phyloP scores from a whole-genome alignment of 2,797 vertebrate species.

The Lemur catta region DNA sequence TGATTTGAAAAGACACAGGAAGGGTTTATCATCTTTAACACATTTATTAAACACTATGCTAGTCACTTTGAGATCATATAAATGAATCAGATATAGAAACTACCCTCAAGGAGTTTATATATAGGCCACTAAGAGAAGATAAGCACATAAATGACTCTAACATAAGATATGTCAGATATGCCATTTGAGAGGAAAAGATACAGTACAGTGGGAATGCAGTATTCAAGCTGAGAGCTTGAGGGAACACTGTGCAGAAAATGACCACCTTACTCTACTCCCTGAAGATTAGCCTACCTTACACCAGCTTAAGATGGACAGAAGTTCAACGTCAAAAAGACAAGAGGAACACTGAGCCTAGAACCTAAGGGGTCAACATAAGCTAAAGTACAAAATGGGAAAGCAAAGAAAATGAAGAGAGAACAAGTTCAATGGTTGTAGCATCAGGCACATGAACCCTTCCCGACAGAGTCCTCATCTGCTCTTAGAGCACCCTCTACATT shows the following conservation, averaged over 20 bases:
- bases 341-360: background rate
- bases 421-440: background rate
- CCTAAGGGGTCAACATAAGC: background rate
- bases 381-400: background rate
- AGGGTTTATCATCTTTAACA: background rate
- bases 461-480: background rate
- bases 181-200: background rate
- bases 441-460: background rate
- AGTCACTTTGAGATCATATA: background rate
- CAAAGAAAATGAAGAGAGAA: background rate
- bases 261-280: background rate
- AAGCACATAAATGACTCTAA: background rate
- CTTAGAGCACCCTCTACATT: background rate
- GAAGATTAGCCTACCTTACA: background rate
- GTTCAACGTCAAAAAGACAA: background rate
- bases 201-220: background rate
- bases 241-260: background rate
- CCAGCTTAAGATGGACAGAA: background rate
- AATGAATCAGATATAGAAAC: background rate
- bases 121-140: background rate
- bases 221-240: background rate
- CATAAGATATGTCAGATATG: background rate
- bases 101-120: background rate
- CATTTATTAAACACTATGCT: background rate
- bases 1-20: background rate